phyloP scores from a whole-genome alignment of 2,113 vertebrate species.

The Chaetodon auriga region DNA sequence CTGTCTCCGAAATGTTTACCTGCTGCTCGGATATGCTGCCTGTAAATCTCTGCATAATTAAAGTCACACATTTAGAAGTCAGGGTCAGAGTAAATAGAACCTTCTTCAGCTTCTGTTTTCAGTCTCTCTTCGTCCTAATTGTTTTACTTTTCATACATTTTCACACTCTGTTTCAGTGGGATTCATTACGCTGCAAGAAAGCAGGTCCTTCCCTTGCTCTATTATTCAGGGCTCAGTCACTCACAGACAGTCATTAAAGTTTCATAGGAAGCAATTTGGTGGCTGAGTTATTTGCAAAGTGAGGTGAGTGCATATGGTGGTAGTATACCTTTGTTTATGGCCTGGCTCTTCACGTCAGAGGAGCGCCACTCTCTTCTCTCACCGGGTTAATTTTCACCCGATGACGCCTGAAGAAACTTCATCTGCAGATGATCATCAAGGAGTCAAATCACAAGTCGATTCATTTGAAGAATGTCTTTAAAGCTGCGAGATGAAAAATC shows the following conservation, averaged over 20 bases:
- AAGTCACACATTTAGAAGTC: constrained; percentile 38
- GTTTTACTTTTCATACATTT: constrained; percentile 57
- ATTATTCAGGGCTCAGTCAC: constrained; percentile 82
- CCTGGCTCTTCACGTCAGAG: constrained; percentile 13
- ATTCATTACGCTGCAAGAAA: constrained; percentile 78
- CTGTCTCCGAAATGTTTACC: constrained; percentile 48
- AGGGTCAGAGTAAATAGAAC: constrained; percentile 36
- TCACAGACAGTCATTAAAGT: constrained; percentile 85
- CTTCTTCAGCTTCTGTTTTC: constrained; percentile 15
- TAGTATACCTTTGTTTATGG: constrained; percentile 59
- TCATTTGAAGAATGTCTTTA: constrained; percentile 13
- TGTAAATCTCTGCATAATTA: constrained; percentile 48
- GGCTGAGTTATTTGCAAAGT: constrained; percentile 75
- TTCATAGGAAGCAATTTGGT: constrained; percentile 81
- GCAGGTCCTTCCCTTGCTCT: constrained; percentile 69
- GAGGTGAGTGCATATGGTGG: constrained; percentile 72
- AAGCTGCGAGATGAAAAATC: not conserved
- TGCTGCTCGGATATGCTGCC: constrained; percentile 38
- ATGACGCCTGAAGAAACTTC: constrained; percentile 25
- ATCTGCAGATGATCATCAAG: not conserved
- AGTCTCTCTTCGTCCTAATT: constrained; percentile 54
- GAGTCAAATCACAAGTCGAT: constrained; percentile 8
- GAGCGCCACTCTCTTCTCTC: not conserved
- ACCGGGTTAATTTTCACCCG: not conserved
- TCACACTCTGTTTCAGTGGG: constrained; percentile 60